A percentile compares a stretch with the other conserved stretches of the same genome.
Evolutionary conservation across 1,140 invertebrate genomes (phyloP).

Genomic region (Campodea augens): DNA sequence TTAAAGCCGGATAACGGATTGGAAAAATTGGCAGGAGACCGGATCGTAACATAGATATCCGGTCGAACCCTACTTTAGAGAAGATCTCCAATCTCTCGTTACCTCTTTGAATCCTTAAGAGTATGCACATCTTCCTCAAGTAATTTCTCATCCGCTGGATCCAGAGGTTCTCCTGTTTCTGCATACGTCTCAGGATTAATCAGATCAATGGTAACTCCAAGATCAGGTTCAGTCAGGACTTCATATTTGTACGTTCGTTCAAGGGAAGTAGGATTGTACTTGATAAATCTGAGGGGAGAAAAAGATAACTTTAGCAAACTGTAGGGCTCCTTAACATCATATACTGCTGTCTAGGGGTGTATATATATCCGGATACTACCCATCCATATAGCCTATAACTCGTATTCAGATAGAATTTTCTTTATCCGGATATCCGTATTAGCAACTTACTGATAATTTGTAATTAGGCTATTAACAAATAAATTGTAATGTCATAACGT

Average conservation of each 20-base stretch:
- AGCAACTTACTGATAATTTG: too few relatives aligned
- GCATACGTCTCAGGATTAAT: conserved; percentile 90
- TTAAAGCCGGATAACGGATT: not conserved
- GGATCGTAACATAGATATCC: not conserved
- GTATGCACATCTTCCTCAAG: conserved; percentile 62
- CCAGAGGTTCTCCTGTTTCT: conserved; percentile 46
- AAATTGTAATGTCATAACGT: too few relatives aligned
- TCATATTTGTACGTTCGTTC: conserved; percentile 91
- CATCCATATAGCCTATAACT: not conserved
- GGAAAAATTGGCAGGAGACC: not conserved
- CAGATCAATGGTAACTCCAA: conserved; percentile 88
- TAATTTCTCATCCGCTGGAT: conserved; percentile 78
- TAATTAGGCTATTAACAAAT: too few relatives aligned
- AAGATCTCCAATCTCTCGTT: not conserved
- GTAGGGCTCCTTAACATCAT: too few relatives aligned
- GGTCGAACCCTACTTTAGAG: not conserved
- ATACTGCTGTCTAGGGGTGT: too few relatives aligned
- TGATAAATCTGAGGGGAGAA: too few relatives aligned
- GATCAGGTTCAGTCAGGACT: conserved; percentile 86
- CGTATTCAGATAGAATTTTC: too few relatives aligned
- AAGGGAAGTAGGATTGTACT: conserved; percentile 34
- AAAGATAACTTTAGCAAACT: too few relatives aligned
- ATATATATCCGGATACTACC: not conserved
- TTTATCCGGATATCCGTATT: too few relatives aligned
- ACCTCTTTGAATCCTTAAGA: conserved; percentile 27